Percentiles rank a stretch among this genome's conserved stretches.
Conservation (phyloP, 2,113 vertebrate species). For the Trogon surrucura region DNA sequence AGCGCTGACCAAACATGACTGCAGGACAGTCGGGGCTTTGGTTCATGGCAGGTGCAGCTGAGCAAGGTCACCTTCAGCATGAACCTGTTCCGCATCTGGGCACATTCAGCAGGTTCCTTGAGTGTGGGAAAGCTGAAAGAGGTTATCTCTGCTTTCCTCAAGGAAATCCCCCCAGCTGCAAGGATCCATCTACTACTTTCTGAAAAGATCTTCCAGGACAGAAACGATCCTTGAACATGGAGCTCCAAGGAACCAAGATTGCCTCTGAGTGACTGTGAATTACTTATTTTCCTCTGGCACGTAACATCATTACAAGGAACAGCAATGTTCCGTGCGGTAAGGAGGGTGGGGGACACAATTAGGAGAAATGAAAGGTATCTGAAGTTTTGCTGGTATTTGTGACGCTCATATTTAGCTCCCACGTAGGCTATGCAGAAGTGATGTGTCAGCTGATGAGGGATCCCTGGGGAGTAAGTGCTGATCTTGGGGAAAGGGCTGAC, state of each 20-base stretch:
- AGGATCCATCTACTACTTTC: background rate
- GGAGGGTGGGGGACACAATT: background rate
- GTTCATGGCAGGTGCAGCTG: background rate
- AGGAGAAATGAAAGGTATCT: background rate
- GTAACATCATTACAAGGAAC: background rate
- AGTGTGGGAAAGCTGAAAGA: background rate
- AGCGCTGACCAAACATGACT: background rate
- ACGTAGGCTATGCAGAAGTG: background rate
- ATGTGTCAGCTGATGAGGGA: background rate
- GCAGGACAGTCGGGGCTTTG: background rate
- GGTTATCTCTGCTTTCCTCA: background rate
- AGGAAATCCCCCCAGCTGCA: background rate
- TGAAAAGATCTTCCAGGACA: background rate
- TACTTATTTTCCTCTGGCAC: background rate
- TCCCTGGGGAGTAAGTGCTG: background rate
- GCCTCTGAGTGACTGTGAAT: background rate
- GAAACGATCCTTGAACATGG: background rate
- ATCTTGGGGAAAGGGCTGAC: background rate
- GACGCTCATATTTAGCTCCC: background rate
- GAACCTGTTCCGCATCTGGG: background rate
- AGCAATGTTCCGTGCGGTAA: background rate
- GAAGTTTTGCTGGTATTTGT: background rate
- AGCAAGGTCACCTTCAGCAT: background rate
- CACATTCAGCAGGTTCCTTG: background rate
- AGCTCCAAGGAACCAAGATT: background rate